A percentile compares a stretch with the other conserved stretches of the same genome.
Evolutionary conservation across 2,797 vertebrate species (phyloP).

Genomic region (Fistularia commersonii): DNA sequence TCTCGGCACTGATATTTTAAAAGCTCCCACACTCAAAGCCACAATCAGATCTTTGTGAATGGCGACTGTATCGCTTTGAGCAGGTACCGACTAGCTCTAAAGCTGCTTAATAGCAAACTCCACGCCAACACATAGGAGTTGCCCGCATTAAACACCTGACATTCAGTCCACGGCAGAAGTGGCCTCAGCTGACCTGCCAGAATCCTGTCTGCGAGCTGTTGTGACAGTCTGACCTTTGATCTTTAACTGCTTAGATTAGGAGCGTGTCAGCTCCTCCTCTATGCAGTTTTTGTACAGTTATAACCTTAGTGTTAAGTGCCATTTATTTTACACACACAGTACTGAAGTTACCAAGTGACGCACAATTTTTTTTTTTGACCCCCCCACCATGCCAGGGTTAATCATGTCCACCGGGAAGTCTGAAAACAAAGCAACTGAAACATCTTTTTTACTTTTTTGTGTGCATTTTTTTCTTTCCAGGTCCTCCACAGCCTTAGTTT

Average conservation of each 20-base stretch:
- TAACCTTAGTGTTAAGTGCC: conserved; percentile 80
- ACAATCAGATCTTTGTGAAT: conserved; percentile 63
- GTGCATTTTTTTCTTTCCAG: conserved; percentile 1
- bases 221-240: conserved; percentile 59
- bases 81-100: conserved; percentile 45
- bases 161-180: conserved; percentile 22
- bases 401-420: conserved; percentile 52
- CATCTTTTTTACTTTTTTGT: conserved; percentile 14
- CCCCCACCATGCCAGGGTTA: conserved; percentile 36
- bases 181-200: conserved; percentile 23
- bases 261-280: conserved; percentile 40
- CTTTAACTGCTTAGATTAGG: conserved; percentile 49
- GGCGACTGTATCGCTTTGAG: conserved; percentile 39
- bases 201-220: conserved; percentile 46
- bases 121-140: conserved; percentile 37
- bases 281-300: conserved; percentile 70
- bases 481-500: conserved; percentile 52
- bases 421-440: conserved; percentile 42
- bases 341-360: conserved; percentile 73
- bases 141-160: conserved; percentile 45
- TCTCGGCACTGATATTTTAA: conserved; percentile 41
- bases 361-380: conserved; percentile 59
- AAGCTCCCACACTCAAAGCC: conserved; percentile 50
- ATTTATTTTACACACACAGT: conserved; percentile 76
- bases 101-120: conserved; percentile 55